Evolutionary conservation across 2,113 vertebrate species (phyloP), one percentile per base, ranked within the genome.

Genomic region (Callorhinus ursinus): DNA sequence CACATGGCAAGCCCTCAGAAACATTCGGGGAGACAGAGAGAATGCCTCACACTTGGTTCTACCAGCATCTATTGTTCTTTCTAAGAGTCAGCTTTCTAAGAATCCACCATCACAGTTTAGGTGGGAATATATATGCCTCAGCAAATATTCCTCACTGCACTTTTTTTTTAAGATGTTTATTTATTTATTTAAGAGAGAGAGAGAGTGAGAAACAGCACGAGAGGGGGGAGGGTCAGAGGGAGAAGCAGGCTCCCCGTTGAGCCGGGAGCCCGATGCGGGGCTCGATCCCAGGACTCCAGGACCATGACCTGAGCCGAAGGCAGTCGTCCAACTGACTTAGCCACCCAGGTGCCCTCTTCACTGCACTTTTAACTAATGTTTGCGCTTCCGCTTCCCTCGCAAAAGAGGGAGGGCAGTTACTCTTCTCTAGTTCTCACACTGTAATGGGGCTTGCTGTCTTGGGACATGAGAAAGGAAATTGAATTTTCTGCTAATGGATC

Each of bases 401-500:
- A n/a, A 81, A 11, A 53, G 28, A 94, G n/a, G 63, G 28, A 94
- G n/a, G 63, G 31, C 77, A 65, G 36, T 71, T n/a, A 36, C 33
- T 93, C 33, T 89, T 90, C 33, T 80, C 91, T 59, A 31, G 22
- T 59, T 39, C 55, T 94, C 33, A 6, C 5, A 0, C 42, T 42
- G 9, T 97, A 93, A 96, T 55, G 88, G 71, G 82, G 63, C 65
- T 95, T 94, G 79, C 57, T 94, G 82, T 94, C 74, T 65, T 97
- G 96, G 88, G 95, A 98, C 71, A 61, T 53, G 71, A 96, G 31
- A 67, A 63, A 86, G 72, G 55, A 98, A 96, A 96, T 83, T 77
- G 89, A 97, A 77, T 97, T 97, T 89, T 88, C 85, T 26, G 57
- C 53, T 90, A 97, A 90, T 94, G 1, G 26, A 36, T 95, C 88